Evolutionary conservation across 1,140 invertebrate genomes (phyloP), one percentile per base, ranked within the genome.

Genomic region (Drosophila kurseongensis): DNA sequence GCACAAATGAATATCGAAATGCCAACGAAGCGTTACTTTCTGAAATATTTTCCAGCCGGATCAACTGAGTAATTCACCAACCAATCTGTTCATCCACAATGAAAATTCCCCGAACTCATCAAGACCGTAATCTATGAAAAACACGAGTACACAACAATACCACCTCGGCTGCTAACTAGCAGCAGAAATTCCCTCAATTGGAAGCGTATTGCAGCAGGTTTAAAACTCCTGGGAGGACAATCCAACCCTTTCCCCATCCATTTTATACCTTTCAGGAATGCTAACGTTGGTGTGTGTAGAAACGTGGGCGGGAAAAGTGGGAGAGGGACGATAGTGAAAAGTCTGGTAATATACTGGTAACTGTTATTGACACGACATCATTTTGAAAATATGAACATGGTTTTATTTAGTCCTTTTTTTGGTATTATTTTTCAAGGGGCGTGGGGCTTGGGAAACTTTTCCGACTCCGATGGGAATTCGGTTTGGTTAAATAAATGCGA

Each of bases 301-400:
- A 40, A 41, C 9, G n/a, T 14, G n/a, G 14, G 12, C 5, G 16
- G 42, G 14, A 18, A 40, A 29, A 16, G 13, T 23, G 32, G 14
- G 9, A 9, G n/a, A 18, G 42, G 50, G 1, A 35, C 5, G 32
- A 29, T 32, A 41, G 23, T 45, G 51, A 58, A 32, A 69, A 68
- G 50, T 56, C 50, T 67, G 62, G 84, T 72, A 83, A 79, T 86
- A 83, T 86, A 66, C 45, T 52, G 60, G 45, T 44, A 80, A 89
- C 80, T 88, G 83, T 89, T 88, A 86, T 86, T 89, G 83, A 88
- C 83, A 83, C 71, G 80, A 69, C 84, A 83, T 88, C 79, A 88
- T 89, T 89, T 84, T 89, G 84, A 83, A 84, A 83, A 89, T 88
- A 79, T 83, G 59, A 61, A 62, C 50, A 35, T 47, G 13, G 23